These are phyloP conservation scores for Heliconius hortense DNA, from an alignment of 2,888 invertebrate genomes.

Conservation along the genomic window DNA sequence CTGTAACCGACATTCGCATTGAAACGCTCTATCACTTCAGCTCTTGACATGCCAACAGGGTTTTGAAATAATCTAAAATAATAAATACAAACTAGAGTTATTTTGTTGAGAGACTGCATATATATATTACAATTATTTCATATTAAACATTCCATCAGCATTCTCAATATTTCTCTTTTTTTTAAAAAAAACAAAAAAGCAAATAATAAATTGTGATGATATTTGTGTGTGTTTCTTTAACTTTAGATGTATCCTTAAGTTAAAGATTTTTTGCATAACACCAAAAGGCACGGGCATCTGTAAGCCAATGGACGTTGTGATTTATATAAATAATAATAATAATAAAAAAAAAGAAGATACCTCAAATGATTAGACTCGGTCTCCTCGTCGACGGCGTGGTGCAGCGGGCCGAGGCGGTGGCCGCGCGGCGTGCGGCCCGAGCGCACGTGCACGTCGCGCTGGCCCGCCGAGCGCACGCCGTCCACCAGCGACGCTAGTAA, in stretches of 20 bases:
- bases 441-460: constrained; percentile 96
- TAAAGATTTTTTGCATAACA: background rate
- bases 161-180: too few relatives aligned
- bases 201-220: too few relatives aligned
- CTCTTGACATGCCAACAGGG: constrained; percentile 77
- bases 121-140: background rate
- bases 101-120: background rate
- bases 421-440: constrained; percentile 92
- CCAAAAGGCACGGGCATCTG: too few relatives aligned
- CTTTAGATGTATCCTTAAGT: background rate
- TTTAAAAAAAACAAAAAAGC: too few relatives aligned
- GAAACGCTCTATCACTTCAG: constrained; percentile 95
- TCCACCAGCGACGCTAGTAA: constrained; percentile 97
- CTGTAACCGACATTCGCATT: constrained; percentile 99
- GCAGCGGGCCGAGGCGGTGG: constrained; percentile 93
- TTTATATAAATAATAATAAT: too few relatives aligned
- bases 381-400: constrained; percentile 96
- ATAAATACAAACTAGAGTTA: background rate
- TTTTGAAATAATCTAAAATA: constrained; percentile 79
- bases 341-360: constrained; percentile 49
- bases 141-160: too few relatives aligned
- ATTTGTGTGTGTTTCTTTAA: background rate
- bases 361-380: constrained; percentile 95
- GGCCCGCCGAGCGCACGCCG: constrained; percentile 97
- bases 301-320: too few relatives aligned